Evolutionary conservation across 2,113 vertebrate species (phyloP).

Genomic region (Phasianus colchicus): DNA sequence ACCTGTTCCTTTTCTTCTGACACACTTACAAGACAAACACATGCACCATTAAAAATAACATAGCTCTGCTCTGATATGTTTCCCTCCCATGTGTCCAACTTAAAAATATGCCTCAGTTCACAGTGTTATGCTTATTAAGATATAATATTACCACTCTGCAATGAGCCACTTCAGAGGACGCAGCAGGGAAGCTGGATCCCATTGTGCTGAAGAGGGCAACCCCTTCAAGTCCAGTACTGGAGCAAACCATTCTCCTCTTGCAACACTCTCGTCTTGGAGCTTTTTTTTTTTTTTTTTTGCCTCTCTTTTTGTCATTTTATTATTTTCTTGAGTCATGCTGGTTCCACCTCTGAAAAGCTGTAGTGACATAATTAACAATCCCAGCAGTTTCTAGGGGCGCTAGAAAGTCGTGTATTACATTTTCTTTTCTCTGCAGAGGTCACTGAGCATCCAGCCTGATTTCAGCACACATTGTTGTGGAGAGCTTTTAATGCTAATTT

Average conservation of each 20-base stretch:
- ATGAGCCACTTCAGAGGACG: slow-evolving; percentile 33
- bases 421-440: neutral
- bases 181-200: neutral
- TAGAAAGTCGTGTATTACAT: neutral
- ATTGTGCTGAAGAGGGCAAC: neutral
- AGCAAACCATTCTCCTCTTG: neutral
- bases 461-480: neutral
- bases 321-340: neutral
- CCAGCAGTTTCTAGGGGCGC: neutral
- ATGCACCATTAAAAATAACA: slow-evolving; percentile 87
- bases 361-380: neutral
- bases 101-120: slow-evolving; percentile 75
- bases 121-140: slow-evolving; percentile 65
- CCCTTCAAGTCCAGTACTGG: neutral
- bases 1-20: slow-evolving; percentile 43
- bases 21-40: slow-evolving; percentile 83
- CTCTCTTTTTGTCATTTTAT: neutral
- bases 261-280: neutral
- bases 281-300: neutral
- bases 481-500: slow-evolving; percentile 35
- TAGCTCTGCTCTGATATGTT: slow-evolving; percentile 73
- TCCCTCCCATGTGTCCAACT: slow-evolving; percentile 63
- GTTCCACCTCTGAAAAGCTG: neutral
- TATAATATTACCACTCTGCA: slow-evolving; percentile 72
- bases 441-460: neutral